Percentiles rank a stretch among this genome's conserved stretches.
phyloP scores from a whole-genome alignment of 2,113 vertebrate genomes.

The Heloderma charlesbogerti region DNA sequence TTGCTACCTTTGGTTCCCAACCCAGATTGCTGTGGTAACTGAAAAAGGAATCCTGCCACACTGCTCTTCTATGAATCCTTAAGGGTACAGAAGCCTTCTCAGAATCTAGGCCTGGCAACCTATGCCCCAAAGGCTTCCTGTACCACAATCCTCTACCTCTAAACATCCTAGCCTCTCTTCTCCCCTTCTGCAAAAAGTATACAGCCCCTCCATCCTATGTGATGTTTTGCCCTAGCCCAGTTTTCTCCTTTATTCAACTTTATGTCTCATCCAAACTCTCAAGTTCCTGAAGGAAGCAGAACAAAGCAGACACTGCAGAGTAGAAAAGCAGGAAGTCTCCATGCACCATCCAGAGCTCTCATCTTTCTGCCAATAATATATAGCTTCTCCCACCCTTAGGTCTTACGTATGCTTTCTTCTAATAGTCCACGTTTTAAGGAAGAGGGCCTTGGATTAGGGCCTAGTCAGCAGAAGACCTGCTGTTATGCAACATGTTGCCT shows the following conservation, averaged over 20 bases:
- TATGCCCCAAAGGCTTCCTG: not conserved
- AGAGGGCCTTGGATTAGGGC: not conserved
- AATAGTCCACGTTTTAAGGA: not conserved
- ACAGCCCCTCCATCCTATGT: not conserved
- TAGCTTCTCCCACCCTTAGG: not conserved
- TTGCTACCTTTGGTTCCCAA: not conserved
- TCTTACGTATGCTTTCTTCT: not conserved
- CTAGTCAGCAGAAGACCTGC: not conserved
- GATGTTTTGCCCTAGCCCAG: not conserved
- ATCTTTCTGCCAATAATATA: not conserved
- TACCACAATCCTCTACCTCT: not conserved
- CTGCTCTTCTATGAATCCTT: not conserved
- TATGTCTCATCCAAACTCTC: not conserved
- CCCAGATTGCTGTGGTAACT: not conserved
- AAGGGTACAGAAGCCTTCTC: not conserved
- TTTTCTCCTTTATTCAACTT: not conserved
- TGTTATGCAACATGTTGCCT: not conserved
- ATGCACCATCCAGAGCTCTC: not conserved
- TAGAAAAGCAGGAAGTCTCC: not conserved
- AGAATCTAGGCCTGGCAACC: not conserved
- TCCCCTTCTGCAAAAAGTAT: not conserved
- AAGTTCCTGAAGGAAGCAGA: not conserved
- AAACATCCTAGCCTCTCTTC: not conserved
- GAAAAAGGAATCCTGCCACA: not conserved
- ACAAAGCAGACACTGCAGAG: too few species aligned